phyloP scores from a whole-genome alignment of 2,888 invertebrate species.

The Pharmacophagus antenor region DNA sequence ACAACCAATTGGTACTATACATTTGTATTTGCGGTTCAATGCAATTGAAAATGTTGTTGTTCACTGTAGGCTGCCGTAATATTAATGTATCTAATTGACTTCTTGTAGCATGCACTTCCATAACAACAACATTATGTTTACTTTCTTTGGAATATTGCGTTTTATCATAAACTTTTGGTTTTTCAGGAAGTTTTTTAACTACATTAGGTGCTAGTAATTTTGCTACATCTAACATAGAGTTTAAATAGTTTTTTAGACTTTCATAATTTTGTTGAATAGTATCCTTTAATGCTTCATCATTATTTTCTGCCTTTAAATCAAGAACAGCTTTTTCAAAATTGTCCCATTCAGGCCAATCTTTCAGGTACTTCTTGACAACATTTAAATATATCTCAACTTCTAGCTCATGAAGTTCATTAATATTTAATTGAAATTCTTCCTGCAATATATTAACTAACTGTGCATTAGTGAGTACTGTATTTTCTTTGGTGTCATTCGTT shows the following conservation, averaged over 20 bases:
- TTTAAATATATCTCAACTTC: conserved; percentile 61
- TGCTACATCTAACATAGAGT: conserved; percentile 43
- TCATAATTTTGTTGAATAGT: conserved; percentile 51
- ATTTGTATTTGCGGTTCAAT: conserved; percentile 34
- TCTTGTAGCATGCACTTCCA: conserved; percentile 50
- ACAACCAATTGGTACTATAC: conserved; percentile 34
- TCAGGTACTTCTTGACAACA: conserved; percentile 60
- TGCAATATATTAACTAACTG: conserved; percentile 58
- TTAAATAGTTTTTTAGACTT: conserved; percentile 52
- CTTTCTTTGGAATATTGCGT: not conserved
- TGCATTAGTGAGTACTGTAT: conserved; percentile 57
- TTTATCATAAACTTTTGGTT: conserved; percentile 19
- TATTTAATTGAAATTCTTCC: conserved; percentile 53
- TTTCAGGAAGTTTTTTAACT: conserved; percentile 35
- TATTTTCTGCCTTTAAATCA: conserved; percentile 40
- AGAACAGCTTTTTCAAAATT: conserved; percentile 51
- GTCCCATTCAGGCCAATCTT: conserved; percentile 70
- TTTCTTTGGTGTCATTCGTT: conserved; percentile 52
- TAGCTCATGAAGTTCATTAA: conserved; percentile 46
- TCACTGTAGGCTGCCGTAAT: conserved; percentile 43
- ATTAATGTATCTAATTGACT: conserved; percentile 49
- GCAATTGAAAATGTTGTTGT: conserved; percentile 51
- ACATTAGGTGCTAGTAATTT: conserved; percentile 43
- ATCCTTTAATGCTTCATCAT: conserved; percentile 38
- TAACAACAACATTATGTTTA: conserved; percentile 38